A percentile compares a stretch with the other conserved stretches of the same genome.
phyloP scores from a whole-genome alignment of 1,140 invertebrate genomes.

The Trichonephila inaurata region DNA sequence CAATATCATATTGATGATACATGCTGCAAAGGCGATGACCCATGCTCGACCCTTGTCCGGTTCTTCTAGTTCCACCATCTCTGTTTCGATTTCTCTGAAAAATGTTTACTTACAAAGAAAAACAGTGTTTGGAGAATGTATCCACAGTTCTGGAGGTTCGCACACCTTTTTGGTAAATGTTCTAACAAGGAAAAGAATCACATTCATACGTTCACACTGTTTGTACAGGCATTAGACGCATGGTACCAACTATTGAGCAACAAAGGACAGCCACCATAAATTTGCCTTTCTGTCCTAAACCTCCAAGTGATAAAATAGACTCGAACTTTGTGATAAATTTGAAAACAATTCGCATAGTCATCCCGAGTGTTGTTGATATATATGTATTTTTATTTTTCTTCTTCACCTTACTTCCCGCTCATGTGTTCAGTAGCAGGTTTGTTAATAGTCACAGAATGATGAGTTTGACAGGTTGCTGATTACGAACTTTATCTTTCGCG shows the following conservation, averaged over 20 bases:
- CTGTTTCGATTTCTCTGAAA: background rate
- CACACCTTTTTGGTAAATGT: conserved; percentile 19
- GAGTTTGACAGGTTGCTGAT: no score
- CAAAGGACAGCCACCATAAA: background rate
- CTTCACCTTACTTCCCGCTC: no score
- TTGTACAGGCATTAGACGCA: background rate
- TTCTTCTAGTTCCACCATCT: conserved; percentile 38
- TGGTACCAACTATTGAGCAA: background rate
- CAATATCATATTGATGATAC: conserved; percentile 59
- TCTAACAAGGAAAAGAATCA: background rate
- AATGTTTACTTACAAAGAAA: background rate
- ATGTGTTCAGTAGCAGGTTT: no score
- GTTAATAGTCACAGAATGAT: no score
- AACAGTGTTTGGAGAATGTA: background rate
- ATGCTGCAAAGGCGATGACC: conserved; percentile 43
- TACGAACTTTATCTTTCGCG: no score
- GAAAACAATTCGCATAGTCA: background rate
- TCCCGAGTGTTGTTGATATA: background rate
- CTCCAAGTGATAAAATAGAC: background rate
- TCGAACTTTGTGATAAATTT: background rate
- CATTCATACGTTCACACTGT: background rate
- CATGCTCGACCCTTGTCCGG: conserved; percentile 55
- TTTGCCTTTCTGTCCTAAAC: background rate
- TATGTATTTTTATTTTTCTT: no score
- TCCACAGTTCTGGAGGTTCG: no score